Evolutionary conservation across 1,140 invertebrate species (phyloP).

Genomic region (Harlomillsia oculata): DNA sequence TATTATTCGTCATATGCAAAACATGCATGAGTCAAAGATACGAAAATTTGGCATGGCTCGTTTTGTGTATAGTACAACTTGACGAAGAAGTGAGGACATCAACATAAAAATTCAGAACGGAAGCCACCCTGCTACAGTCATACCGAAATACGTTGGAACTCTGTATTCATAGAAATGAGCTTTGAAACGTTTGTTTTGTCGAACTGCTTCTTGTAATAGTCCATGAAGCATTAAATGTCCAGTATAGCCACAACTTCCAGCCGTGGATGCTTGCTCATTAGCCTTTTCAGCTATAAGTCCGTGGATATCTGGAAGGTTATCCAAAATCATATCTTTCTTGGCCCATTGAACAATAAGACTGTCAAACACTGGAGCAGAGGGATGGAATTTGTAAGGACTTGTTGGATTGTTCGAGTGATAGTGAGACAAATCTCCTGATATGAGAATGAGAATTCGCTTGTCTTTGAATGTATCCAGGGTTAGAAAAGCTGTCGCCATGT

Average conservation of each 20-base stretch:
- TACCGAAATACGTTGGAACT: conserved; percentile 20
- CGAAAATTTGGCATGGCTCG: too few species aligned
- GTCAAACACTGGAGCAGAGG: conserved; percentile 1
- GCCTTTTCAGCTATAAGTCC: neutral
- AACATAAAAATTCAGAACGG: neutral
- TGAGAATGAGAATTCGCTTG: conserved; percentile 14
- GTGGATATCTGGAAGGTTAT: neutral
- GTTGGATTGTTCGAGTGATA: conserved; percentile 7
- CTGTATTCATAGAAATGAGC: conserved; percentile 5
- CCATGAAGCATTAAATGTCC: conserved; percentile 17
- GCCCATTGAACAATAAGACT: conserved; percentile 10
- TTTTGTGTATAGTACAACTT: too few species aligned
- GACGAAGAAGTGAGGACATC: too few species aligned
- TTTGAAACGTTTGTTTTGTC: neutral
- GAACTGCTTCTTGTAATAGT: neutral
- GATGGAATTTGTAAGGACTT: conserved; percentile 15
- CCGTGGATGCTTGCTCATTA: neutral
- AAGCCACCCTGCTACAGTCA: neutral
- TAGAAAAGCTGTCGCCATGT: neutral
- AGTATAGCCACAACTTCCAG: conserved; percentile 16
- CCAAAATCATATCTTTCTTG: neutral
- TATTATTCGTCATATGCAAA: too few species aligned
- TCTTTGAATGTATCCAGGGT: neutral
- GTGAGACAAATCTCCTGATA: conserved; percentile 15
- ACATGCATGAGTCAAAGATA: too few species aligned